phyloP scores from a whole-genome alignment of 2,888 invertebrate genomes.

The Diarsia brunnea region DNA sequence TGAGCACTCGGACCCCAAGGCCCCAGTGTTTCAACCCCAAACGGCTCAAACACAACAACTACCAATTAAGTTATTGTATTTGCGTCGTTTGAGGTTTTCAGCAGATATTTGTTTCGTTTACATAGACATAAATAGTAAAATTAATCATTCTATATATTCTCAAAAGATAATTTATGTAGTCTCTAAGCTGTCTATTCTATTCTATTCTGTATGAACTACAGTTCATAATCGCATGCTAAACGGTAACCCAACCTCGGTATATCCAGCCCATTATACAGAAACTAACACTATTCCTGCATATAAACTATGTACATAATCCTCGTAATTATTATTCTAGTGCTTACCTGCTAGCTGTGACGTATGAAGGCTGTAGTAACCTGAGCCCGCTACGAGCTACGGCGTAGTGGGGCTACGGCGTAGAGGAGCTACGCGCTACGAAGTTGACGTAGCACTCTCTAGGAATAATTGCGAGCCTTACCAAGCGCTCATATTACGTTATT shows the following conservation, averaged over 20 bases:
- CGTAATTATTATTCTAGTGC: conserved; percentile 43
- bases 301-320: conserved; percentile 54
- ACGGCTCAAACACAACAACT: no score
- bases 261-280: conserved; percentile 28
- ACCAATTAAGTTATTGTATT: no score
- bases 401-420: conserved; percentile 38
- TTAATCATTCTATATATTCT: neutral
- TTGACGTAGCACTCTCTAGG: conserved; percentile 54
- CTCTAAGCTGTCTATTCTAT: no score
- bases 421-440: conserved; percentile 44
- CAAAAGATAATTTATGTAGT: neutral
- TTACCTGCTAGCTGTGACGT: conserved; percentile 43
- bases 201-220: no score
- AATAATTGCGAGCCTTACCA: conserved; percentile 51
- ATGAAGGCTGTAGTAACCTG: conserved; percentile 59
- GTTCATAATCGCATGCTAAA: conserved; percentile 16
- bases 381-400: conserved; percentile 61
- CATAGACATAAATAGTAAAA: no score
- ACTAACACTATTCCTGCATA: conserved; percentile 35
- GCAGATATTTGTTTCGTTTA: no score
- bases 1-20: no score
- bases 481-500: conserved; percentile 37
- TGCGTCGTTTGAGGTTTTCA: no score
- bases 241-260: conserved; percentile 15
- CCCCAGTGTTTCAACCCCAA: no score